phyloP scores from a whole-genome alignment of 1,140 invertebrate species.

The Caenorhabditis briggsae region DNA sequence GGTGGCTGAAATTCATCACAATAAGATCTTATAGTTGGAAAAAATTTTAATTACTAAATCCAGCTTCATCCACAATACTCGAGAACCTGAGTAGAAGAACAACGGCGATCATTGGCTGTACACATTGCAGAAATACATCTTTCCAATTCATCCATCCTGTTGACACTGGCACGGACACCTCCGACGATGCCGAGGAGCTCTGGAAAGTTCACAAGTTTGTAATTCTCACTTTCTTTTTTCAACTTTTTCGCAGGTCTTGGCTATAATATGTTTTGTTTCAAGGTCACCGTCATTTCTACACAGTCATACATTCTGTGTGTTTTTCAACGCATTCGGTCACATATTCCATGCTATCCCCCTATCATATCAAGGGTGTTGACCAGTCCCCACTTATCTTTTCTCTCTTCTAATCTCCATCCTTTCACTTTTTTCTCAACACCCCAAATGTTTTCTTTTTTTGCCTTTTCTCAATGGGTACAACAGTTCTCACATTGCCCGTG shows the following conservation, averaged over 20 bases:
- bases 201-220: background rate
- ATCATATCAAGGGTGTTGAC: too few relatives aligned
- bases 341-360: background rate
- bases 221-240: background rate
- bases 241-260: background rate
- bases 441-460: background rate
- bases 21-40: too few relatives aligned
- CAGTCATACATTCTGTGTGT: too few relatives aligned
- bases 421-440: background rate
- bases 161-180: background rate
- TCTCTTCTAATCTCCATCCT: background rate
- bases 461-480: background rate
- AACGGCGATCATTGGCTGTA: slow-evolving; percentile 26
- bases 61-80: slow-evolving; percentile 35
- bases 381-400: too few relatives aligned
- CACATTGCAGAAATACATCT: slow-evolving; percentile 30
- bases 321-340: background rate
- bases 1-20: background rate
- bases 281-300: background rate
- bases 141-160: slow-evolving; percentile 44
- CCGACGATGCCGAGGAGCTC: slow-evolving; percentile 23
- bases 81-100: slow-evolving; percentile 15
- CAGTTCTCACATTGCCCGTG: background rate
- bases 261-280: background rate
- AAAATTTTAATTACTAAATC: background rate